Percentiles rank a stretch among this genome's conserved stretches.
phyloP scores from a whole-genome alignment of 64 coral and sea anemone genomes.

The Catalaphyllia jardinei region DNA sequence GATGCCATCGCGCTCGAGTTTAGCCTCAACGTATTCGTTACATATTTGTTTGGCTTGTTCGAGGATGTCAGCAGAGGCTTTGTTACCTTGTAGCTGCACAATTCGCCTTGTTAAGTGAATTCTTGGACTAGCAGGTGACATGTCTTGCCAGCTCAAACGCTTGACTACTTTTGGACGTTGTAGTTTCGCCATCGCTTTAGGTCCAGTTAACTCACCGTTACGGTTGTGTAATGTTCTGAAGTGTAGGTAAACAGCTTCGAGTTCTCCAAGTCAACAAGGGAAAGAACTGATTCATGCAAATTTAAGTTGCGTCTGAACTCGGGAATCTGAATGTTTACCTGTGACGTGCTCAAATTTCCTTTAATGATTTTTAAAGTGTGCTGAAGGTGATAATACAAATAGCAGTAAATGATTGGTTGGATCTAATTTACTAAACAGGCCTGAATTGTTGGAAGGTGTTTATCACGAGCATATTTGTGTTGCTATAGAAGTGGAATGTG shows the following conservation, averaged over 20 bases:
- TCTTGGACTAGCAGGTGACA: constrained; percentile 64
- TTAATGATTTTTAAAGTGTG: constrained; percentile 8
- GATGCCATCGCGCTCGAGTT: constrained; percentile 73
- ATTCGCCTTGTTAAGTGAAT: constrained; percentile 81
- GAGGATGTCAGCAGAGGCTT: constrained; percentile 67
- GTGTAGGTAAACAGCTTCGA: constrained; percentile 7
- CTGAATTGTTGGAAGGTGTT: not conserved
- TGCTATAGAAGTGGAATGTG: not conserved
- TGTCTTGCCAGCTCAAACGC: constrained; percentile 84
- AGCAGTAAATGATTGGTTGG: not conserved
- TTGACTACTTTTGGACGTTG: constrained; percentile 74
- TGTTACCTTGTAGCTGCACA: constrained; percentile 78
- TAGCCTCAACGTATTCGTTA: constrained; percentile 74
- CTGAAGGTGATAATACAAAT: not conserved
- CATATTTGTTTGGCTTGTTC: constrained; percentile 80
- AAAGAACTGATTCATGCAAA: constrained; percentile 5
- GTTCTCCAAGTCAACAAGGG: not conserved
- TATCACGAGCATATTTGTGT: not conserved
- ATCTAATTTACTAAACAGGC: not conserved
- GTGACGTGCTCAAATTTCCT: constrained; percentile 18
- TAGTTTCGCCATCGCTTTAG: constrained; percentile 53
- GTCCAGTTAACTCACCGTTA: not conserved
- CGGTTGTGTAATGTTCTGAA: not conserved
- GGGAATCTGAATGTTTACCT: not conserved
- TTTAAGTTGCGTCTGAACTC: not conserved